A percentile compares a stretch with the other conserved stretches of the same genome.
phyloP scores from a whole-genome alignment of 2,888 invertebrate genomes.

The Trissoscelio sp. region DNA sequence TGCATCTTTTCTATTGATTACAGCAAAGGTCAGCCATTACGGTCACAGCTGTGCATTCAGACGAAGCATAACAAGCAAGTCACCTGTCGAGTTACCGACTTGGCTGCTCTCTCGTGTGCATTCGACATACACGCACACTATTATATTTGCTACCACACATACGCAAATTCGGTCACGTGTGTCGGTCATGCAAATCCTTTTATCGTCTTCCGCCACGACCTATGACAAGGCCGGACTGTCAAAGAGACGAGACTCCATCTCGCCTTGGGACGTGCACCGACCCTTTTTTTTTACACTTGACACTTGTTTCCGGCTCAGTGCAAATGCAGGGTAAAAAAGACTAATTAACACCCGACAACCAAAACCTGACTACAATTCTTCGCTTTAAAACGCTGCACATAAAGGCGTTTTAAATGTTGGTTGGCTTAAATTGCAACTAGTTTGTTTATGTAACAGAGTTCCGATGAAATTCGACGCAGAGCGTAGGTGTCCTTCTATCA shows the following conservation, averaged over 20 bases:
- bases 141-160: too few species aligned
- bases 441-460: not conserved
- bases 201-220: constrained; percentile 57
- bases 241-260: constrained; percentile 38
- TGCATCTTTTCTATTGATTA: constrained; percentile 50
- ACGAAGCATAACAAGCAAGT: constrained; percentile 48
- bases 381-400: too few species aligned
- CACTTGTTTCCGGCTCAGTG: constrained; percentile 20
- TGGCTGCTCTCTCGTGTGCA: constrained; percentile 19
- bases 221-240: constrained; percentile 56
- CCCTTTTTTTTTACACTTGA: constrained; percentile 31
- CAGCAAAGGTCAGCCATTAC: constrained; percentile 57
- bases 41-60: constrained; percentile 47
- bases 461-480: not conserved
- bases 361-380: too few species aligned
- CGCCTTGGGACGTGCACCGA: constrained; percentile 32
- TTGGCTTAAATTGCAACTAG: too few species aligned
- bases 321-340: constrained; percentile 7
- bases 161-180: constrained; percentile 43
- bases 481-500: not conserved
- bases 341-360: constrained; percentile 15
- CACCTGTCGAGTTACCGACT: constrained; percentile 56
- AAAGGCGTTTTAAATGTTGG: too few species aligned
- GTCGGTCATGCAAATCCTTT: constrained; percentile 57
- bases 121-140: not conserved